Evolutionary conservation across 2,888 invertebrate genomes (phyloP), one percentile per base, ranked within the genome.

Genomic region (Drosophila parthenogenetica): DNA sequence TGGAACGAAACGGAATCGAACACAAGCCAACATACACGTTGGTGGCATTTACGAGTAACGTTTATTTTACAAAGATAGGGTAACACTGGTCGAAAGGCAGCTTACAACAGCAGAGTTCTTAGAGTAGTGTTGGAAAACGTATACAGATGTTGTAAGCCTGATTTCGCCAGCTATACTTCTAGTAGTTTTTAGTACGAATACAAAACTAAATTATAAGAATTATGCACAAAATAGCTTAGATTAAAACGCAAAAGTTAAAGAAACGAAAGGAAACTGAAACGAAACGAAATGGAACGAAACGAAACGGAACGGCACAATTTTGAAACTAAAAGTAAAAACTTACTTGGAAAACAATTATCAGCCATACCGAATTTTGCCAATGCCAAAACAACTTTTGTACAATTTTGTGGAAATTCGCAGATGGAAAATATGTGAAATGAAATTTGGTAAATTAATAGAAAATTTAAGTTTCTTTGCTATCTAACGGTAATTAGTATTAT

Each of bases 291-390:
- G n/a, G 13, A 40, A 37, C 3, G 19, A 35, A 66, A 57, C 11
- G 17, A 53, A 53, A 73, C 49, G 32, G 35, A 71, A 69, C 60
- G 22, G 46, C 48, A 39, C 45, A 72, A 81, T 73, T 72, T 81
- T 61, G 69, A 53, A 54, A 61, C 45, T 29, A 69, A 80, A 73
- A 42, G 45, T 42, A 29, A 76, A 85, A 90, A 92, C 92, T 92
- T 92, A 92, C 92, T 89, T 92, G 92, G 92, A 87, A 92, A 92
- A 87, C 92, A 92, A 90, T 92, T 92, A 87, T 92, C 92, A 80
- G 92, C 91, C 82, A 87, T 85, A 80, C 89, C 87, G 81, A 90
- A 87, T 87, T 92, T 91, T 77, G 87, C 87, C 80, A 91, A 90
- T 90, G 92, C 88, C 91, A 91, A 89, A 87, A 91, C 79, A 87